phyloP scores from a whole-genome alignment of 1,140 invertebrate genomes.

The Drosophila yakuba region DNA sequence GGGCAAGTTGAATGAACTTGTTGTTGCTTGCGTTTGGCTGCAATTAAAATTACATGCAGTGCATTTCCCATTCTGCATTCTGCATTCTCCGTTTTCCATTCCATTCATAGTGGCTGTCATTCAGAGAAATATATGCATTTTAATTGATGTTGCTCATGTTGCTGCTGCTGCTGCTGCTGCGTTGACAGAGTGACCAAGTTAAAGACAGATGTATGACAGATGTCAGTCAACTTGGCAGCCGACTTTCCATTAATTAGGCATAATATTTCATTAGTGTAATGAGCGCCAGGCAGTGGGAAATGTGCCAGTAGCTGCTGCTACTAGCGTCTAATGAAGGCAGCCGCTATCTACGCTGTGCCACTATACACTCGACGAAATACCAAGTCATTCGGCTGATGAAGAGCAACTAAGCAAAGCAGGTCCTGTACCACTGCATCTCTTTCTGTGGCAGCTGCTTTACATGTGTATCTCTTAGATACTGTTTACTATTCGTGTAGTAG shows the following conservation, averaged over 20 bases:
- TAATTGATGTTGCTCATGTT: constrained; percentile 64
- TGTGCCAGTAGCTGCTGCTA: constrained; percentile 34
- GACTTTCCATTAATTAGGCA: constrained; percentile 82
- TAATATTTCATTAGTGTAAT: constrained; percentile 81
- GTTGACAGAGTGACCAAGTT: constrained; percentile 81
- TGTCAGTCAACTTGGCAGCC: constrained; percentile 57
- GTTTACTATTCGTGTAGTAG: no score
- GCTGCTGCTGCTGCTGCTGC: constrained; percentile 11
- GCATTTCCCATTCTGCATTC: constrained; percentile 50
- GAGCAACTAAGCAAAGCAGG: no score
- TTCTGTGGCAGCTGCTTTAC: no score
- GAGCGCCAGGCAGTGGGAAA: constrained; percentile 61
- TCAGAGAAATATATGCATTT: constrained; percentile 62
- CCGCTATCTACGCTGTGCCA: constrained; percentile 15
- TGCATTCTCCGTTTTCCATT: constrained; percentile 39
- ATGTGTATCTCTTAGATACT: no score
- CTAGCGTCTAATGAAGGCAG: constrained; percentile 60
- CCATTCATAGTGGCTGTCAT: constrained; percentile 71
- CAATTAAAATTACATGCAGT: constrained; percentile 76
- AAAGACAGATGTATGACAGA: constrained; percentile 77
- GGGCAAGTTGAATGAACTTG: constrained; percentile 71
- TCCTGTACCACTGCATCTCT: no score
- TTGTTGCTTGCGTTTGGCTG: constrained; percentile 63
- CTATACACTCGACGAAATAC: constrained; percentile 10
- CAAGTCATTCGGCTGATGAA: no score